Conservation (phyloP, 2,113 vertebrate genomes). For the Oreochromis aureus region DNA sequence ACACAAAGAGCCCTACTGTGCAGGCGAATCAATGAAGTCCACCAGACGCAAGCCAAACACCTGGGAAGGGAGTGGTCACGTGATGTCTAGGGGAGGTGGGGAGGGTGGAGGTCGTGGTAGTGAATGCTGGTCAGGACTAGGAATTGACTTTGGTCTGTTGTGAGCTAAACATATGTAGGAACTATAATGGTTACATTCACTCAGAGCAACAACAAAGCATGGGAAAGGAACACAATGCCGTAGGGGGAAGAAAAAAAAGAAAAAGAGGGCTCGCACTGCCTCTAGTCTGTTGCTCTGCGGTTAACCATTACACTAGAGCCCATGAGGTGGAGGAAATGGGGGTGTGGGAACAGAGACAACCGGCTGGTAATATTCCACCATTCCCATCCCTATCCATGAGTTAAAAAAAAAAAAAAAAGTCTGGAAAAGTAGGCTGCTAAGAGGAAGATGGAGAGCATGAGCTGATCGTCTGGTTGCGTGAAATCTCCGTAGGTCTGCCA, state of each 20-base stretch:
- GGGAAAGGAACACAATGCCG: conserved; percentile 23
- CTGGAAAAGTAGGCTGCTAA: not conserved
- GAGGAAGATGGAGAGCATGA: not conserved
- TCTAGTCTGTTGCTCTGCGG: conserved; percentile 34
- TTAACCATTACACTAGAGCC: conserved; percentile 49
- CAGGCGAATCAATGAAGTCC: conserved; percentile 57
- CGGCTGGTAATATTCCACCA: conserved; percentile 24
- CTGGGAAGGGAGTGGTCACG: conserved; percentile 54
- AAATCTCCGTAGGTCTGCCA: conserved; percentile 2
- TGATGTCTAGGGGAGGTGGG: conserved; percentile 12
- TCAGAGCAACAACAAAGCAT: not conserved
- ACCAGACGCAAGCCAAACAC: conserved; percentile 63
- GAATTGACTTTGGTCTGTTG: not conserved
- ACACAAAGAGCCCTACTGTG: conserved; percentile 67
- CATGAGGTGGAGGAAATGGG: conserved; percentile 47
- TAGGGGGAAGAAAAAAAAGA: not conserved
- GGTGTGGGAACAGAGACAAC: conserved; percentile 57
- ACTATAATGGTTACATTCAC: not conserved
- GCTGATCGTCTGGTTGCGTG: not conserved
- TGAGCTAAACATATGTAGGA: not conserved
- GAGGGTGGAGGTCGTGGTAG: conserved; percentile 10
- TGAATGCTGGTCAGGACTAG: not conserved
- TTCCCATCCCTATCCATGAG: conserved; percentile 17
- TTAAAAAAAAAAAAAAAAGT: not conserved
- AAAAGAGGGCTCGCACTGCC: conserved; percentile 20